phyloP scores from a whole-genome alignment of 2,113 vertebrate species.

The Odontesthes bonariensis region DNA sequence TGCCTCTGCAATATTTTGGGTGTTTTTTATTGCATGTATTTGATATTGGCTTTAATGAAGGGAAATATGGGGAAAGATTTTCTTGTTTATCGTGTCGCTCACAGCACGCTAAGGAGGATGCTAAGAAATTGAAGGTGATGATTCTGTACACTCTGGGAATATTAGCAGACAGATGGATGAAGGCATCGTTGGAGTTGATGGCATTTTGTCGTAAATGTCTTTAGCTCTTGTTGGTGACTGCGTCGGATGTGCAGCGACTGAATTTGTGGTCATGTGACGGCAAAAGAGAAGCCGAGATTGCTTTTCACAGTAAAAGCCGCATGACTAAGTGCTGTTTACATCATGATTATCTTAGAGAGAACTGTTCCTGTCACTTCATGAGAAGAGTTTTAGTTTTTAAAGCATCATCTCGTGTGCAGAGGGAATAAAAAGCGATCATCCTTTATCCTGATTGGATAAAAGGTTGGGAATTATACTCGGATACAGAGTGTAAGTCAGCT shows the following conservation, averaged over 20 bases:
- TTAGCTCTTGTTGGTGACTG: background rate
- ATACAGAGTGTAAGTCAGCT: background rate
- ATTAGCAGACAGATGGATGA: background rate
- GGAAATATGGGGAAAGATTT: background rate
- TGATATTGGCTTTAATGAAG: background rate
- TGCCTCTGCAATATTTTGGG: background rate
- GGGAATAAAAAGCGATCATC: background rate
- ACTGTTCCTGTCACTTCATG: background rate
- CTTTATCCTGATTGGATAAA: background rate
- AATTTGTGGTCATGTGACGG: background rate
- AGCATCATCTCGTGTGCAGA: background rate
- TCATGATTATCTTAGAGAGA: no score
- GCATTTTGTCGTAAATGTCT: background rate
- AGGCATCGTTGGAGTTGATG: background rate
- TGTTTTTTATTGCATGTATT: background rate
- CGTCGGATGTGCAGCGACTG: background rate
- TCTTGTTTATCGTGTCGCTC: background rate
- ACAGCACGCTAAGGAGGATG: background rate
- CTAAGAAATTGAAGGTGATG: background rate
- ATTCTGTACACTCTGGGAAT: background rate
- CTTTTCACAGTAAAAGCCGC: background rate
- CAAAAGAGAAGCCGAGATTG: background rate
- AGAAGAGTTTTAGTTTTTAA: background rate
- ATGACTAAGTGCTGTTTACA: background rate
- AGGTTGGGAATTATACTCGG: background rate